Evolutionary conservation across 2,888 invertebrate species (phyloP), one percentile per base, ranked within the genome.

Genomic region (Pycnomerus fuliginosus): DNA sequence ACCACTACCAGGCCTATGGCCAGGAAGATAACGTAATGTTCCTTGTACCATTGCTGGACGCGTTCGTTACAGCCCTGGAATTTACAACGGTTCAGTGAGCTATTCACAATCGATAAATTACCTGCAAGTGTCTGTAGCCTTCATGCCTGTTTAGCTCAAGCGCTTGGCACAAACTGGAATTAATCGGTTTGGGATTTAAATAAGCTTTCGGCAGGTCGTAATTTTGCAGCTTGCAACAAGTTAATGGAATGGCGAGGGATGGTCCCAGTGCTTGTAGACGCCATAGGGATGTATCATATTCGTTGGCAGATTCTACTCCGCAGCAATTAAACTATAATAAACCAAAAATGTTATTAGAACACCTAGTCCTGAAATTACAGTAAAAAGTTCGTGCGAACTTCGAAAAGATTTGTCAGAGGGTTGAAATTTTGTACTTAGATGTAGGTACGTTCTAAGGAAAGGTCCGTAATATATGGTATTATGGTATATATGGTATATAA

Each of bases 261-360:
- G 85, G 83, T 0, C 87, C 86, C 25, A 85, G 77, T 49, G 85
- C 79, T 60, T 86, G 83, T 32, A 89, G 72, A 50, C 86, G 80
- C 90, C 90, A 90, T 63, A 83, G 72, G 0, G 90, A 87, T 55
- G 85, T 85, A 61, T 87, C 87, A 70, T 87, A 90, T 75, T 90
- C 89, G 46, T 81, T 80, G 3, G 86, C 84, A 56, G 83, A 83
- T 31, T 81, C 80, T 69, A 90, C 84, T 15, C 89, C 90, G 67
- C 90, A 90, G 63, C 90, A 90, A 42, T 83, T 78, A 65, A 89
- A 82, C 87, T 87, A 68, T 15, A 74, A 69, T 48, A 52, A 25
- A n/a, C n/a, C n/a, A n/a, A n/a, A n/a, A n/a, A n/a, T n/a, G n/a
- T n/a, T n/a, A n/a, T n/a, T n/a, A n/a, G n/a, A n/a, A n/a, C n/a